Evolutionary conservation across 2,888 invertebrate genomes (phyloP).

Genomic region (Xestia rhomboidea): DNA sequence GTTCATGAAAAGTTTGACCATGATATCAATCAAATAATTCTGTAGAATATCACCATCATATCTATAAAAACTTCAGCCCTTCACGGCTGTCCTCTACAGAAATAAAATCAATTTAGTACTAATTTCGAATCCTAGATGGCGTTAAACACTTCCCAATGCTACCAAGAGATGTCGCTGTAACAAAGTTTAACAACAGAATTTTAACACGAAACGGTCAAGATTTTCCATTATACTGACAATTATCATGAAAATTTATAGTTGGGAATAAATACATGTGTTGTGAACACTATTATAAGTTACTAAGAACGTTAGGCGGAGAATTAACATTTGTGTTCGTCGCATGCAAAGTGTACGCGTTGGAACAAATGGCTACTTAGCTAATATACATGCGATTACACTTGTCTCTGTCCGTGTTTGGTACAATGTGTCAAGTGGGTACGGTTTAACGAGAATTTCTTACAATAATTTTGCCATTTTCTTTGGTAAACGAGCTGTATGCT

Average conservation of each 20-base stretch:
- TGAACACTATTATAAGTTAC: slow-evolving; percentile 58
- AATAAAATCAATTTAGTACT: background rate
- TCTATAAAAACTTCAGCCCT: background rate
- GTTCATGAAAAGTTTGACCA: background rate
- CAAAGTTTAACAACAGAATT: slow-evolving; percentile 33
- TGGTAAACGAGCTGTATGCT: background rate
- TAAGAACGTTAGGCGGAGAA: slow-evolving; percentile 51
- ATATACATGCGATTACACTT: slow-evolving; percentile 37
- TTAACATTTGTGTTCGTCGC: slow-evolving; percentile 55
- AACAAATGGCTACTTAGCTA: slow-evolving; percentile 51
- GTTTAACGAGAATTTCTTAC: slow-evolving; percentile 18
- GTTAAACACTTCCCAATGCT: slow-evolving; percentile 29
- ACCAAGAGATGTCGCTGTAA: slow-evolving; percentile 41
- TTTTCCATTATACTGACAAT: slow-evolving; percentile 58
- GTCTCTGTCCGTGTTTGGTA: slow-evolving; percentile 35
- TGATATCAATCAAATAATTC: background rate
- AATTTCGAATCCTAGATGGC: slow-evolving; percentile 33
- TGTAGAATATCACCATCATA: background rate
- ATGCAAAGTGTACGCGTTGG: slow-evolving; percentile 46
- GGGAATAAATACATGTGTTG: too few relatives aligned
- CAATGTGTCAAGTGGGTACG: slow-evolving; percentile 12
- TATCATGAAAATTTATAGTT: slow-evolving; percentile 55
- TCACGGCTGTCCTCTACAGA: background rate
- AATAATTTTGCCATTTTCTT: slow-evolving; percentile 32
- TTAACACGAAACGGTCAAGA: slow-evolving; percentile 23